Evolutionary conservation across 2,113 vertebrate genomes (phyloP).

Genomic region (Xenus cinereus): DNA sequence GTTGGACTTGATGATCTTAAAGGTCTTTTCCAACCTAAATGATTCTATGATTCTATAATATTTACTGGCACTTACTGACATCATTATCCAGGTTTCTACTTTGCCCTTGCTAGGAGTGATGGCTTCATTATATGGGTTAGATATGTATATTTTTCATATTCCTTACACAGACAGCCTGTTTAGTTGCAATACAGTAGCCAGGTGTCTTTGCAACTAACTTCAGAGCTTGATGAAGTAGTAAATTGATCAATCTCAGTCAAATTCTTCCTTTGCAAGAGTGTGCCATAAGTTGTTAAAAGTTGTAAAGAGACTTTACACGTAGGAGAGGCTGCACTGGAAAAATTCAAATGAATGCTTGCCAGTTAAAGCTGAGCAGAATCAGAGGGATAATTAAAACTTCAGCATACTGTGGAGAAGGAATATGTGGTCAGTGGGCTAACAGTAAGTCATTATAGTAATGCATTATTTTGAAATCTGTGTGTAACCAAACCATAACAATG

Average conservation of each 20-base stretch:
- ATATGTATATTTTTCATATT: background rate
- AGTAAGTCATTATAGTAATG: background rate
- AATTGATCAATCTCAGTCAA: background rate
- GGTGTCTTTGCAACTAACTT: background rate
- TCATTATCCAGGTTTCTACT: background rate
- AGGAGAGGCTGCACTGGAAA: background rate
- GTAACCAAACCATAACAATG: background rate
- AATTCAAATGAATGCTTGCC: background rate
- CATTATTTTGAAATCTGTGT: background rate
- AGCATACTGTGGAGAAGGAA: background rate
- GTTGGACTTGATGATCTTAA: background rate
- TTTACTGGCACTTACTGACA: background rate
- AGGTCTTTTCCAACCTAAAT: background rate
- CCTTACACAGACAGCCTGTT: background rate
- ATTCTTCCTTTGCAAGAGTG: background rate
- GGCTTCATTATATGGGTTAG: background rate
- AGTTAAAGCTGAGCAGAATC: background rate
- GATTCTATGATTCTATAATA: background rate
- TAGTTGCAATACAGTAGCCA: background rate
- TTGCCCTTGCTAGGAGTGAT: background rate
- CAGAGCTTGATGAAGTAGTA: background rate
- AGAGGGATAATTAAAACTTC: background rate
- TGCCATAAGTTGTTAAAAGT: background rate
- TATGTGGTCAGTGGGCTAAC: background rate
- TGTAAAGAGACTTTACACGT: background rate